Conservation (phyloP, 1,140 invertebrate species). For the Agrilus planipennis region DNA sequence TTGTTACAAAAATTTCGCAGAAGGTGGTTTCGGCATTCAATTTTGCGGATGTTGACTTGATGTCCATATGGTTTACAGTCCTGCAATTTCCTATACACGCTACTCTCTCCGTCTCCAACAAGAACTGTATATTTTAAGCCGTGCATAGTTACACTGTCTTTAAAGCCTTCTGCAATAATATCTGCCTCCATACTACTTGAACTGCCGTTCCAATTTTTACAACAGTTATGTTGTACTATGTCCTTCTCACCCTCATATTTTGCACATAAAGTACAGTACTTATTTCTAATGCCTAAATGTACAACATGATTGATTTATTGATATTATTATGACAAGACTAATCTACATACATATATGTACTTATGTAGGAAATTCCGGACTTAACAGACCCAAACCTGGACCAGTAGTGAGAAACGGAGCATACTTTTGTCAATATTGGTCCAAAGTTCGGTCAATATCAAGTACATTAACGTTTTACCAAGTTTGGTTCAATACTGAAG, state of each 20-base stretch:
- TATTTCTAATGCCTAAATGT: too few species aligned
- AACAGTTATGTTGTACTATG: slow-evolving; percentile 12
- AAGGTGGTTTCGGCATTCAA: slow-evolving; percentile 20
- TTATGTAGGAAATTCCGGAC: too few species aligned
- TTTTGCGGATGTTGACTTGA: slow-evolving; percentile 21
- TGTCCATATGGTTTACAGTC: slow-evolving; percentile 14
- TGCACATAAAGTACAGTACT: slow-evolving; percentile 3
- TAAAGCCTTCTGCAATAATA: slow-evolving; percentile 29
- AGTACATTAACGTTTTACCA: too few species aligned
- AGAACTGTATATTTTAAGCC: slow-evolving; percentile 25
- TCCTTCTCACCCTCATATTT: not conserved
- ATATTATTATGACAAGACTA: too few species aligned
- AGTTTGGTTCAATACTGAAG: too few species aligned
- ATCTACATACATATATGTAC: too few species aligned
- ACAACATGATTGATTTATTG: too few species aligned
- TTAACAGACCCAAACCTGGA: too few species aligned
- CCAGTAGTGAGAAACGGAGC: too few species aligned
- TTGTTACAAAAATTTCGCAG: slow-evolving; percentile 13
- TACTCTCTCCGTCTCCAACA: slow-evolving; percentile 33
- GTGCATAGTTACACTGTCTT: slow-evolving; percentile 20
- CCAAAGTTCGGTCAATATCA: too few species aligned
- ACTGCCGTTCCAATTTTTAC: slow-evolving; percentile 14
- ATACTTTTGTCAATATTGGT: too few species aligned
- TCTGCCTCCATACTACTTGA: slow-evolving; percentile 29
- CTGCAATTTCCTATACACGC: slow-evolving; percentile 19